Evolutionary conservation across 2,888 invertebrate species (phyloP).

Genomic region (Yponomeuta plumbellus): DNA sequence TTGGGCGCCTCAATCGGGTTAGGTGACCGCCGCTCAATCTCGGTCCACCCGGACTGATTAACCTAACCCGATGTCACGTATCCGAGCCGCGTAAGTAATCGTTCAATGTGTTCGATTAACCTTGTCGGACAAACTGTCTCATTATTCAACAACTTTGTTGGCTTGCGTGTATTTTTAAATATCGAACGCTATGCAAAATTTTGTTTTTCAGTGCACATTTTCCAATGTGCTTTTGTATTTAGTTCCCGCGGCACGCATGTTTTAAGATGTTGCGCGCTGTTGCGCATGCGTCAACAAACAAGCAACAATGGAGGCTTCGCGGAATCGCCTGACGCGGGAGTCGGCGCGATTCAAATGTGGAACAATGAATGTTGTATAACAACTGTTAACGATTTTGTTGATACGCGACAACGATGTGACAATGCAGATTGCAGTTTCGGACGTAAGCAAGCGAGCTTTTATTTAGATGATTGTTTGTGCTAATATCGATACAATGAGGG

Average conservation of each 20-base stretch:
- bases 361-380: conserved; percentile 69
- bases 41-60: conserved; percentile 39
- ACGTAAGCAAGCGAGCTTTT: conserved; percentile 50
- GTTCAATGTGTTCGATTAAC: neutral
- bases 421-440: conserved; percentile 39
- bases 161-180: neutral
- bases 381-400: conserved; percentile 62
- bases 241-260: conserved; percentile 30
- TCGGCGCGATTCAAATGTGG: conserved; percentile 55
- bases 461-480: conserved; percentile 39
- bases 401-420: conserved; percentile 56
- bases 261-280: conserved; percentile 44
- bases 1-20: conserved; percentile 71
- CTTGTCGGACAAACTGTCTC: neutral
- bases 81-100: neutral
- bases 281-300: conserved; percentile 63
- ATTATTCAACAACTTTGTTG: neutral
- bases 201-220: neutral
- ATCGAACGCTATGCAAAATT: neutral
- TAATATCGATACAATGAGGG: conserved; percentile 29
- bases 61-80: conserved; percentile 24
- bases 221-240: neutral
- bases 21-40: conserved; percentile 64
- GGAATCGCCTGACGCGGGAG: conserved; percentile 60
- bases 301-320: conserved; percentile 67